A percentile compares a stretch with the other conserved stretches of the same genome.
These are phyloP conservation scores for Murina feae DNA, from an alignment of 2,113 vertebrate species.

Conservation along the genomic window DNA sequence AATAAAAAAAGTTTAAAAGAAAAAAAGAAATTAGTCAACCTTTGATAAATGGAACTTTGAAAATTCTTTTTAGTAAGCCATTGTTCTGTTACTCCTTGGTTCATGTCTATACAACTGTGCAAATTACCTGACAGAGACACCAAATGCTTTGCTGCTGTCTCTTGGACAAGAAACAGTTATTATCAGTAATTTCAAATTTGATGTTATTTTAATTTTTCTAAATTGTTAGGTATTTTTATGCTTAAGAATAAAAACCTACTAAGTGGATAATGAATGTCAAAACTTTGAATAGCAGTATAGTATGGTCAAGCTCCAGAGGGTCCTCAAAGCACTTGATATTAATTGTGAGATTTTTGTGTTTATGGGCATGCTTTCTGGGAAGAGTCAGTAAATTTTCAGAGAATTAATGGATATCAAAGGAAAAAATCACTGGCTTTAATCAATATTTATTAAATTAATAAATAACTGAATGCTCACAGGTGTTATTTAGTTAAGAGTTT, in stretches of 20 bases:
- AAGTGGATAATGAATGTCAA: not conserved
- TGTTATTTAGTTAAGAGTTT: not conserved
- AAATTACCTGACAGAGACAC: not conserved
- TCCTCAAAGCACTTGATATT: not conserved
- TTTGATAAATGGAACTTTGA: slow-evolving; percentile 11
- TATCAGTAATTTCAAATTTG: not conserved
- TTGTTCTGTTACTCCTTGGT: not conserved
- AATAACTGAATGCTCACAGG: not conserved
- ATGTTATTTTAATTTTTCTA: not conserved
- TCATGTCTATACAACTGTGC: not conserved
- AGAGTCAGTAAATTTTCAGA: not conserved
- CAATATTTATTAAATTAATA: slow-evolving; percentile 26
- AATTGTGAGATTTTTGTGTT: not conserved
- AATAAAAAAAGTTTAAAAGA: no score
- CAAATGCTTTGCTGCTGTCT: not conserved
- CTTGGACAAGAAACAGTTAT: not conserved
- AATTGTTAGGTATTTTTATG: not conserved
- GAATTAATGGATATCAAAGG: not conserved
- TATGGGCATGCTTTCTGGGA: not conserved
- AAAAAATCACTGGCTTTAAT: not conserved
- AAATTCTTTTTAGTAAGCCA: not conserved
- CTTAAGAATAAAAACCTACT: not conserved
- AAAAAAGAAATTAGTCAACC: not conserved
- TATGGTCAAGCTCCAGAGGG: not conserved
- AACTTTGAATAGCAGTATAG: not conserved